Evolutionary conservation across 2,888 invertebrate species (phyloP).

Genomic region (Galeruca laticollis): DNA sequence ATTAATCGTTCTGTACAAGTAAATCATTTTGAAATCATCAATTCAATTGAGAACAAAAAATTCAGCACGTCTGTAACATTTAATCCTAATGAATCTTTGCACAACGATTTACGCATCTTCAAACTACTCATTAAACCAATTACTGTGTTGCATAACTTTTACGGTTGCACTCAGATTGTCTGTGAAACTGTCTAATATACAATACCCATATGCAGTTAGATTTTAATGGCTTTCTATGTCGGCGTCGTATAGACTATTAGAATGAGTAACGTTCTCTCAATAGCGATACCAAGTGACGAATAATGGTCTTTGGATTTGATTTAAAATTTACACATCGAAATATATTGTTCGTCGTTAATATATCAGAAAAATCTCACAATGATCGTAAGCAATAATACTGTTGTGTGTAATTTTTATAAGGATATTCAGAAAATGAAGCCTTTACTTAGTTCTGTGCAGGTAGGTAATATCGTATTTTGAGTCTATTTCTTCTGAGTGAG

Average conservation of each 20-base stretch:
- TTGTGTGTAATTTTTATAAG: no score
- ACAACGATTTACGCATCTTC: conserved; percentile 5
- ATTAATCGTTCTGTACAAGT: conserved; percentile 1
- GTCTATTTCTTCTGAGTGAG: no score
- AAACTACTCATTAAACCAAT: conserved; percentile 1
- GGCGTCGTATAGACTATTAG: background rate
- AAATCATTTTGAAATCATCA: conserved; percentile 5
- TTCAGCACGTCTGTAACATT: background rate
- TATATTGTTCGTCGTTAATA: no score
- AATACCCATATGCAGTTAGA: background rate
- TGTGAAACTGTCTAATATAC: conserved; percentile 1
- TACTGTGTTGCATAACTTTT: conserved; percentile 1
- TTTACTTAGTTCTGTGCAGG: no score
- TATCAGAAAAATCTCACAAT: no score
- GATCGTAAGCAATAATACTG: no score
- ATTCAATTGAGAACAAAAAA: conserved; percentile 6
- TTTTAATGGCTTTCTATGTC: background rate
- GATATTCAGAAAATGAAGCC: no score
- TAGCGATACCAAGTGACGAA: background rate
- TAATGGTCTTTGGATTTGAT: background rate
- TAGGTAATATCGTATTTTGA: no score
- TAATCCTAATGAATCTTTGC: conserved; percentile 7
- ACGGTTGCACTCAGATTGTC: background rate
- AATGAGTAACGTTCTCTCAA: background rate
- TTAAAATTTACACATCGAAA: background rate